Percentiles rank a stretch among this genome's conserved stretches.
phyloP scores from a whole-genome alignment of 2,888 invertebrate genomes.

The Pimpla rufipes region DNA sequence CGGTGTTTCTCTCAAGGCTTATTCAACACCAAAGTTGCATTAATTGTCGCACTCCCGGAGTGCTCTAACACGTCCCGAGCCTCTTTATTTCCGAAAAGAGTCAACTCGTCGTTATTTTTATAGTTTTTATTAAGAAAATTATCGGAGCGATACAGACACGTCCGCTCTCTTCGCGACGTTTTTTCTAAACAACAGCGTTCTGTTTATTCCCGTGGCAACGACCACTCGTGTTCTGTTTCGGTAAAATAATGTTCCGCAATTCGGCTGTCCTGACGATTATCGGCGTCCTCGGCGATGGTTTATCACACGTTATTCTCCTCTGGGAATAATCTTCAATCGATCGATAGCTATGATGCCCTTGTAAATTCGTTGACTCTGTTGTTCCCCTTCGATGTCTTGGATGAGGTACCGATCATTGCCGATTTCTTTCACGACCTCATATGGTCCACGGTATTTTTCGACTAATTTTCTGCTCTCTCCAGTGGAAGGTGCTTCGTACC shows the following conservation, averaged over 20 bases:
- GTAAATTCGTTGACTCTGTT: conserved; percentile 58
- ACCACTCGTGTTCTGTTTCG: too few species aligned
- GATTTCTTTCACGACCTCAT: conserved; percentile 56
- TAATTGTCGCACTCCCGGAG: conserved; percentile 2
- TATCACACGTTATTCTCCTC: background rate
- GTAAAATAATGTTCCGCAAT: background rate
- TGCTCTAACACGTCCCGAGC: background rate
- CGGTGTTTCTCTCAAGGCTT: background rate
- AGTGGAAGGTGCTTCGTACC: conserved; percentile 40
- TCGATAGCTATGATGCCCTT: conserved; percentile 55
- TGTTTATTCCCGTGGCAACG: too few species aligned
- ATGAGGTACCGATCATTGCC: conserved; percentile 57
- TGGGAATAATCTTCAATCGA: conserved; percentile 24
- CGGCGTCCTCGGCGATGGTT: conserved; percentile 27
- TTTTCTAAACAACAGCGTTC: background rate
- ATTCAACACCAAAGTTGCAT: background rate
- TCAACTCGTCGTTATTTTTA: too few species aligned
- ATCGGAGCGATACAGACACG: too few species aligned
- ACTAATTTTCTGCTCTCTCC: conserved; percentile 54
- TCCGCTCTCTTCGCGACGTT: background rate
- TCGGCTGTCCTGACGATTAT: conserved; percentile 16
- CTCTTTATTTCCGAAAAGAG: too few species aligned
- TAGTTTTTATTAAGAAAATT: too few species aligned
- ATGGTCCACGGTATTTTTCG: conserved; percentile 60
- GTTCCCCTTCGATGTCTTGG: conserved; percentile 63